Conservation (phyloP, 2,113 vertebrate genomes). For the Hemiprocne comata region DNA sequence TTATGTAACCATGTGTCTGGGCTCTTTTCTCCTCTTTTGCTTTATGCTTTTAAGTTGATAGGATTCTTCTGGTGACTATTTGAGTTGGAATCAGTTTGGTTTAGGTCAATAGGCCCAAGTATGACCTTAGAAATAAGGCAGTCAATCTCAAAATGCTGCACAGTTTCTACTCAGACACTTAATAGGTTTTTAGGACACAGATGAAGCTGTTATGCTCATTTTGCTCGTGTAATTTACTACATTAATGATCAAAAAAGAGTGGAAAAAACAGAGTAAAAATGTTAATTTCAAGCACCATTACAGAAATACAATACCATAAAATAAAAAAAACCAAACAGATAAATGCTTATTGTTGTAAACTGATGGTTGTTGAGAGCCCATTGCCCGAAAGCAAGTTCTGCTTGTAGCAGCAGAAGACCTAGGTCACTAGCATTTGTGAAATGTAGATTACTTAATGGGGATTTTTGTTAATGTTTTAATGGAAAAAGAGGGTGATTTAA, state of each 20-base stretch:
- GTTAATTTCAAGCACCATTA: slow-evolving; percentile 68
- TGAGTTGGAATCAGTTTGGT: neutral
- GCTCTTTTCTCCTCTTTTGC: neutral
- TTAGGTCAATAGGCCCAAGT: neutral
- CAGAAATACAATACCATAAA: slow-evolving; percentile 61
- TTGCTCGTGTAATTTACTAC: slow-evolving; percentile 50
- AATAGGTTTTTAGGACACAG: slow-evolving; percentile 37
- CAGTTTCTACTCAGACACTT: neutral
- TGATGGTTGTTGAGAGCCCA: slow-evolving; percentile 19
- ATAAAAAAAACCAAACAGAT: slow-evolving; percentile 36
- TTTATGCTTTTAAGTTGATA: slow-evolving; percentile 27
- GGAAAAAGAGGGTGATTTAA: neutral
- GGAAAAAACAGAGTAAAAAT: slow-evolving; percentile 17
- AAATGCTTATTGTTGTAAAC: slow-evolving; percentile 51
- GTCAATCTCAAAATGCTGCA: neutral
- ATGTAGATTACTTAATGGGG: slow-evolving; percentile 17
- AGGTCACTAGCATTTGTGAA: slow-evolving; percentile 47
- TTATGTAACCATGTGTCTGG: neutral
- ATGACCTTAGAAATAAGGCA: slow-evolving; percentile 15
- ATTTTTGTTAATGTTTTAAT: slow-evolving; percentile 37
- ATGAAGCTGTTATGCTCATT: slow-evolving; percentile 10
- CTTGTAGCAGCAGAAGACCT: neutral
- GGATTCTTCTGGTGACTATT: neutral
- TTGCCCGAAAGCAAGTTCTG: slow-evolving; percentile 47
- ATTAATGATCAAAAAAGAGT: slow-evolving; percentile 48